Base-by-base conservation (phyloP, 2,113 vertebrate genomes). In the Pollimyrus isidori region DNA sequence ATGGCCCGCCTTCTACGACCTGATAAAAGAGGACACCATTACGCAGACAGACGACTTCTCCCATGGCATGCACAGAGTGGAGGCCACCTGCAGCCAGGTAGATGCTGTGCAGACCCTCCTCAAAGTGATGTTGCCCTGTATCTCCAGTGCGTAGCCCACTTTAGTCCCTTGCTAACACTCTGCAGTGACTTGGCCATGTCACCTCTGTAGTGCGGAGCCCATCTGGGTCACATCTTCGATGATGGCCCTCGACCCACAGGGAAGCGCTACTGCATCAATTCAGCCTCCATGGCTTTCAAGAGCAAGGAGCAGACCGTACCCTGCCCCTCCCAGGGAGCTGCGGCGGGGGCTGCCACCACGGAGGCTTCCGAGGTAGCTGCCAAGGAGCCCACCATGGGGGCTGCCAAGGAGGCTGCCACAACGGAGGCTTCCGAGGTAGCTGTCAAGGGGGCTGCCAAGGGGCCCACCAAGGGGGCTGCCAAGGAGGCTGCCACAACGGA, bases 231-330 rank as follows among this genome's bases (percentile, higher is more conserved):
- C 93, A 95, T 99, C 93, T 99, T 99, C 91, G 98, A 99, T 0
- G 98, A 99, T 4, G 98, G 98, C 80, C 98, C 98, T 87, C 96
- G 92, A 90, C 98, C 98, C 65, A 98, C 97, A 3, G 97, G 97
- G 89, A 99, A 98, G 92, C 96, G 98, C 87, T 99, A 98, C 95
- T 99, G 98, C 95, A 97, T 99, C 89, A 99, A 99, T 93, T 99
- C 98, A 0, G 97, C 97, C 85, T 98, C 98, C 0, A 92, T 99
- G 94, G 93, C 52, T 26, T 96, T 96, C 90, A 93, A 93, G 89
- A 46, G 92, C 0, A 88, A 92, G 90, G 91, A 90, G 1, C 0
- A 49, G 0, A 58, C 82, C 0, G 0, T 76, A 30, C 13, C 92
- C 4, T 52, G 86, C 30, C 73, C 65, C 39, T 88, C 48, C 30